phyloP scores from a whole-genome alignment of 2,888 invertebrate genomes.

The Leistus spinibarbis region DNA sequence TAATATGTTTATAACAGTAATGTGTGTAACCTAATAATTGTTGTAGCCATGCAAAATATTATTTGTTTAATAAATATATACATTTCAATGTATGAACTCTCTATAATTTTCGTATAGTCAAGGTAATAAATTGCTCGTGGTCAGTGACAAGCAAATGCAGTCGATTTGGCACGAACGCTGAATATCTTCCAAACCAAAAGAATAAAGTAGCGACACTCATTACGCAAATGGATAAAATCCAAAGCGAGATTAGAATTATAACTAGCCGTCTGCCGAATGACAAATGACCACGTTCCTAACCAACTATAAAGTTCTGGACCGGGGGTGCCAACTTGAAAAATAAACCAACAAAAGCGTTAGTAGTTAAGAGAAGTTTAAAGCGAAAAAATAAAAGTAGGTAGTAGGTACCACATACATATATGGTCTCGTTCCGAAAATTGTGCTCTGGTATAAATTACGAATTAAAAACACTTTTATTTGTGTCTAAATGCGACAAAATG shows the following conservation, averaged over 20 bases:
- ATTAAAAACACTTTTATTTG: constrained; percentile 49
- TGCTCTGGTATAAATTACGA: constrained; percentile 35
- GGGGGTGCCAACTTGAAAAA: background rate
- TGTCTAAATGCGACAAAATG: constrained; percentile 51
- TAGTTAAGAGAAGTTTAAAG: too few species aligned
- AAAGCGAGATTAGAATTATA: constrained; percentile 32
- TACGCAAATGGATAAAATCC: constrained; percentile 37
- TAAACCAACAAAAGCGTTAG: background rate
- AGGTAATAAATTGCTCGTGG: background rate
- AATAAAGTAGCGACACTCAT: constrained; percentile 30
- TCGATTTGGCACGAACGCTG: background rate
- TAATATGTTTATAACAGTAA: too few species aligned
- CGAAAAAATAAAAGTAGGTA: background rate
- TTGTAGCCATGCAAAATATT: too few species aligned
- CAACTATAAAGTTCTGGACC: constrained; percentile 24
- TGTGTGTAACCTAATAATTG: too few species aligned
- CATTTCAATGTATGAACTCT: too few species aligned
- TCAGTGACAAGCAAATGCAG: background rate
- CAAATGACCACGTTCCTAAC: background rate
- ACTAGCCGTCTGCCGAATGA: constrained; percentile 2
- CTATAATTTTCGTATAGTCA: background rate
- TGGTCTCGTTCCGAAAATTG: constrained; percentile 9
- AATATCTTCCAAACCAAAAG: constrained; percentile 18
- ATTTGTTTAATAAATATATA: too few species aligned
- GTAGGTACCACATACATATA: too few species aligned